A percentile compares a stretch with the other conserved stretches of the same genome.
Conservation (phyloP, 2,113 vertebrate genomes). For the Nibea coibor region DNA sequence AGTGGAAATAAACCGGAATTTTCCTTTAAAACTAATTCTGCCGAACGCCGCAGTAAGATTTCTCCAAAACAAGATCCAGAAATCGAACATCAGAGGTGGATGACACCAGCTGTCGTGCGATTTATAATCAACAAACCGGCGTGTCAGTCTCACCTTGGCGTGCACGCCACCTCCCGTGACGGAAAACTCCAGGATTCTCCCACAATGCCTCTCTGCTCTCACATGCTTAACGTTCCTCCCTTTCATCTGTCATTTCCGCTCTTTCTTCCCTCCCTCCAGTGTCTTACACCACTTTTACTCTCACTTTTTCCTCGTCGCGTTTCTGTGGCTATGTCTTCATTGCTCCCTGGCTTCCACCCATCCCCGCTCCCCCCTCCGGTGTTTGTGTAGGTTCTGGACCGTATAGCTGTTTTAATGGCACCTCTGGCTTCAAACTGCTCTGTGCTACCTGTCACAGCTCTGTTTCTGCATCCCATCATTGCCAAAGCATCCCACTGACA, state of each 20-base stretch:
- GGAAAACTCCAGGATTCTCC: not conserved
- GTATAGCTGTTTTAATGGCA: slow-evolving; percentile 59
- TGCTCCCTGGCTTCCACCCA: slow-evolving; percentile 30
- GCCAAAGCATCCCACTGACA: slow-evolving; percentile 63
- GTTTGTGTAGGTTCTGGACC: slow-evolving; percentile 48
- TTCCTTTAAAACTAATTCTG: not conserved
- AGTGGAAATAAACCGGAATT: not conserved
- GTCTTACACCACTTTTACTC: slow-evolving; percentile 25
- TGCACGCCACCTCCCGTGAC: not conserved
- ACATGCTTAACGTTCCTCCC: not conserved
- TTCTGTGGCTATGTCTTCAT: slow-evolving; percentile 12
- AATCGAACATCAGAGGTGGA: not conserved
- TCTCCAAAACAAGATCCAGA: not conserved
- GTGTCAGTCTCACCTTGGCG: not conserved
- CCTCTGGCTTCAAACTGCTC: slow-evolving; percentile 62
- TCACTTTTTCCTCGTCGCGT: slow-evolving; percentile 14
- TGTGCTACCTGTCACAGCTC: slow-evolving; percentile 72
- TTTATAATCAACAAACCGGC: slow-evolving; percentile 15
- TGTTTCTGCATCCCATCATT: slow-evolving; percentile 62
- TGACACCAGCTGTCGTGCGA: not conserved
- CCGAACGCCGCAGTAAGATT: not conserved
- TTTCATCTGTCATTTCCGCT: slow-evolving; percentile 33
- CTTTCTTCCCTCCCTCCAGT: slow-evolving; percentile 15
- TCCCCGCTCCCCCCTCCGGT: slow-evolving; percentile 9
- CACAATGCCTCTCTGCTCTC: slow-evolving; percentile 25